phyloP scores from a whole-genome alignment of 92 coral and sea anemone species.

The Galaxea fascicularis region DNA sequence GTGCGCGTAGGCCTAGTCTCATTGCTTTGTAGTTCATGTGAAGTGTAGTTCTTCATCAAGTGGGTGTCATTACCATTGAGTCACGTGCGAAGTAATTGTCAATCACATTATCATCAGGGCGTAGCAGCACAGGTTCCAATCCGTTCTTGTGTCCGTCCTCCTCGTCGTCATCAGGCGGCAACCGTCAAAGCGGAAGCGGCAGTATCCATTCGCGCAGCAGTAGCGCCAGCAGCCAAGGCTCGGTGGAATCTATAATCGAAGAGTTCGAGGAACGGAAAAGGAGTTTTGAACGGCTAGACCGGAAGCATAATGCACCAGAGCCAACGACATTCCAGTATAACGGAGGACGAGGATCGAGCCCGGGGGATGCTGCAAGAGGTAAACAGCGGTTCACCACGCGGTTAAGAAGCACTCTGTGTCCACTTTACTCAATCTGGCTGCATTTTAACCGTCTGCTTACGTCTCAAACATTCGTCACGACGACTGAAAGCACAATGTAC shows the following conservation, averaged over 20 bases:
- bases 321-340: conserved; percentile 12
- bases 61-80: neutral
- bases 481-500: neutral
- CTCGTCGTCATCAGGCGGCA: conserved; percentile 41
- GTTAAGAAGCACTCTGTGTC: neutral
- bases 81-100: conserved; percentile 34
- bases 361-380: conserved; percentile 67
- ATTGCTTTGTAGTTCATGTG: neutral
- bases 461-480: neutral
- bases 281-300: conserved; percentile 69
- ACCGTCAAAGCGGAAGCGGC: conserved; percentile 51
- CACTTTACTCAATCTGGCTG: neutral
- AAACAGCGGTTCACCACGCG: conserved; percentile 41
- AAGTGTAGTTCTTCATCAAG: neutral
- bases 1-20: neutral
- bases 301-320: conserved; percentile 69
- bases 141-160: conserved; percentile 24
- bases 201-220: conserved; percentile 43
- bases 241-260: conserved; percentile 77
- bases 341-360: conserved; percentile 9
- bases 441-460: neutral
- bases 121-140: conserved; percentile 67
- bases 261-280: conserved; percentile 75
- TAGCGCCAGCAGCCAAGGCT: conserved; percentile 73
- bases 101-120: conserved; percentile 62